phyloP scores from a whole-genome alignment of 2,888 invertebrate genomes.

The Tinea pellionella region DNA sequence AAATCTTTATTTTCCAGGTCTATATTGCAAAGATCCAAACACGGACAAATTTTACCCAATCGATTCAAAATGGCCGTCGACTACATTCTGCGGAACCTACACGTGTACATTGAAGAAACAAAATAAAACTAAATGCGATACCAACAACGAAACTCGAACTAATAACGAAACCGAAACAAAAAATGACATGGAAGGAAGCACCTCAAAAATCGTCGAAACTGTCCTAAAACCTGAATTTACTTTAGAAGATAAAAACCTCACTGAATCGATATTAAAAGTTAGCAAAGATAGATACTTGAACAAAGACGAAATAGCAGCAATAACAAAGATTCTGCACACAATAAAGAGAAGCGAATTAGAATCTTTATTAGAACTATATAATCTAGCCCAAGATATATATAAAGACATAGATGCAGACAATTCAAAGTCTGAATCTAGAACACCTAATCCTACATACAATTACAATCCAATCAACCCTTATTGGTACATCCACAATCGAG shows the following conservation, averaged over 20 bases:
- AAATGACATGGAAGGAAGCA: neutral
- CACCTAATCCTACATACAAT: neutral
- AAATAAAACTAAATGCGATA: conserved; percentile 19
- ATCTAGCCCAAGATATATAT: conserved; percentile 53
- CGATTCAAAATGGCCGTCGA: conserved; percentile 51
- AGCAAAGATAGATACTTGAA: conserved; percentile 40
- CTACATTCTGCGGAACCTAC: conserved; percentile 55
- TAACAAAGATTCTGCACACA: conserved; percentile 40
- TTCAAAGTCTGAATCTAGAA: neutral
- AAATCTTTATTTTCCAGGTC: conserved; percentile 38
- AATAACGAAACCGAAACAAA: neutral
- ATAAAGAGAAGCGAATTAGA: conserved; percentile 55
- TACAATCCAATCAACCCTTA: conserved; percentile 22
- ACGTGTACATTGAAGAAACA: conserved; percentile 44
- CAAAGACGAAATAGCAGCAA: conserved; percentile 41
- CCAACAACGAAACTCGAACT: neutral
- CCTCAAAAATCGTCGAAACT: neutral
- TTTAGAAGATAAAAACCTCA: neutral
- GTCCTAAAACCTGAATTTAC: conserved; percentile 13
- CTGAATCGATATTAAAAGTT: neutral
- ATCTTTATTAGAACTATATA: conserved; percentile 53
- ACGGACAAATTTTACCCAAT: conserved; percentile 43
- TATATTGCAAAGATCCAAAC: conserved; percentile 57
- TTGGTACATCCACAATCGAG: conserved; percentile 32
- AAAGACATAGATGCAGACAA: conserved; percentile 36